phyloP scores from a whole-genome alignment of 1,140 invertebrate species.

The Cotesia glomerata region DNA sequence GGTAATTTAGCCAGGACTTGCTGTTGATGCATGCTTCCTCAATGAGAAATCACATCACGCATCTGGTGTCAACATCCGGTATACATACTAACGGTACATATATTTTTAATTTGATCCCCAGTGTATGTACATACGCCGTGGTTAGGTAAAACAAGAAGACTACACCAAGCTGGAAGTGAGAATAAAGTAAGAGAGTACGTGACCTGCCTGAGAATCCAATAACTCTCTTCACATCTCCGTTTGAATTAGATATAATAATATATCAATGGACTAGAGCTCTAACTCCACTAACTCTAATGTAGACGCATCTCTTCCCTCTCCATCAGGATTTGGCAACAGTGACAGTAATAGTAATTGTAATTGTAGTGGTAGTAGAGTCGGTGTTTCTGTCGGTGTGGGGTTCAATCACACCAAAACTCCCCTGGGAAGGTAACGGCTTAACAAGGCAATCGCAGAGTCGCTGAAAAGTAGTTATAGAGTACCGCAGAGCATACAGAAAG shows the following conservation, averaged over 20 bases:
- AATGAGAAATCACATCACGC: slow-evolving; percentile 9
- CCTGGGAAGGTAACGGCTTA: background rate
- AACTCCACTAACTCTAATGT: no score
- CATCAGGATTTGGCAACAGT: no score
- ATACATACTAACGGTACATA: background rate
- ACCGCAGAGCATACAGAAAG: background rate
- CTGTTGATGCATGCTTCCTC: background rate
- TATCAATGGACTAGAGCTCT: no score
- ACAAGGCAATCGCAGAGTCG: background rate
- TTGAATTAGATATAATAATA: no score
- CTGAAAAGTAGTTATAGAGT: background rate
- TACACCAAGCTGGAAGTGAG: background rate
- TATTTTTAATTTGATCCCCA: slow-evolving; percentile 6
- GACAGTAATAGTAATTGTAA: no score
- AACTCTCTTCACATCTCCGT: no score
- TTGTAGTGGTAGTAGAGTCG: background rate
- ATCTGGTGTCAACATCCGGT: slow-evolving; percentile 8
- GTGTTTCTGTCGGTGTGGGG: background rate
- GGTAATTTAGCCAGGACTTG: background rate
- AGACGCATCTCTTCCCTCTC: no score
- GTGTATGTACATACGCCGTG: background rate
- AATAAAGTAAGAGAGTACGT: background rate
- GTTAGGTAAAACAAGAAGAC: background rate
- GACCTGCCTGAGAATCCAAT: background rate
- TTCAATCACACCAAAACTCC: background rate